Percentiles rank a stretch among this genome's conserved stretches.
Evolutionary conservation across 2,113 vertebrate genomes (phyloP).

Genomic region (Pteronura brasiliensis): DNA sequence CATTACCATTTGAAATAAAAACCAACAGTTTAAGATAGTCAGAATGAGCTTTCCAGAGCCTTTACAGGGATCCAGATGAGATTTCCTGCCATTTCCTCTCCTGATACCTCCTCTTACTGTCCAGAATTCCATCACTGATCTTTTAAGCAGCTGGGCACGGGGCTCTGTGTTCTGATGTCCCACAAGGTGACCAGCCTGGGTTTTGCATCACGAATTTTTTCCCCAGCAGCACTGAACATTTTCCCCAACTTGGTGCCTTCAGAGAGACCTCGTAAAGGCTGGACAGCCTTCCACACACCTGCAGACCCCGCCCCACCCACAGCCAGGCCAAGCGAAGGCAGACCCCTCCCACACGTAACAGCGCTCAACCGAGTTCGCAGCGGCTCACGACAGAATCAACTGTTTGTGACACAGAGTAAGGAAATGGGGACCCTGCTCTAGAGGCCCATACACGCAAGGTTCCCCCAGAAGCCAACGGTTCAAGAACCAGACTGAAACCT

Average conservation of each 20-base stretch:
- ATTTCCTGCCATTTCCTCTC: constrained; percentile 71
- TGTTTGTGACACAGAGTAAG: neutral
- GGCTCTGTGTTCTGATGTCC: neutral
- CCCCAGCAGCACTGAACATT: neutral
- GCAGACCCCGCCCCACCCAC: no score
- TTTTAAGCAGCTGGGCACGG: constrained; percentile 61
- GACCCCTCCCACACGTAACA: fast-evolving
- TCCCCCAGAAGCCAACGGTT: neutral
- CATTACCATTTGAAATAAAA: constrained; percentile 7
- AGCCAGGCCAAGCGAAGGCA: neutral
- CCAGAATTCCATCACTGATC: constrained; percentile 53
- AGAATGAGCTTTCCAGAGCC: constrained; percentile 56
- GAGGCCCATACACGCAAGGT: neutral
- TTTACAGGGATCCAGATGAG: neutral
- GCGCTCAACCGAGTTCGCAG: neutral
- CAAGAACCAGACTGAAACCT: neutral
- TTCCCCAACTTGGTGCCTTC: neutral
- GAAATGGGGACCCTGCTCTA: neutral
- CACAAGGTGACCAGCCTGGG: neutral
- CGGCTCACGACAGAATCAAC: neutral
- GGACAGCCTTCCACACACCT: neutral
- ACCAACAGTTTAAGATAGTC: constrained; percentile 36
- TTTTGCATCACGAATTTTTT: neutral
- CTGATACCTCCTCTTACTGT: neutral
- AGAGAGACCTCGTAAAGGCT: neutral